Evolutionary conservation across 1,140 invertebrate species (phyloP).

Genomic region (Parasteatoda tepidariorum): DNA sequence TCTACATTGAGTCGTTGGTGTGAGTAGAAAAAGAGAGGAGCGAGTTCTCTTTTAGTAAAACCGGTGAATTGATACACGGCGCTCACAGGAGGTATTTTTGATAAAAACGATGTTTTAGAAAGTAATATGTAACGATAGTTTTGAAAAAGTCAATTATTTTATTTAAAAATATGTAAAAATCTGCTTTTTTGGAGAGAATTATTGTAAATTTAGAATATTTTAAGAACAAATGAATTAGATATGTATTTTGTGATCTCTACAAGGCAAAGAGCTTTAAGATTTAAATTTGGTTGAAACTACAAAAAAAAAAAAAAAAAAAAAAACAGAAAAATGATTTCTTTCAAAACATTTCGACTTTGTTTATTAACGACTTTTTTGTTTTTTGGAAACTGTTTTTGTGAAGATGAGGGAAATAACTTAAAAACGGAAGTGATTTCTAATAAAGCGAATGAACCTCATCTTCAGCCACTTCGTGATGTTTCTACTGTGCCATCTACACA

Average conservation of each 20-base stretch:
- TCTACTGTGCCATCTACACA: not conserved
- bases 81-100: not conserved
- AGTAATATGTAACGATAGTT: not conserved
- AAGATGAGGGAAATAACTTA: not conserved
- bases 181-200: too few species aligned
- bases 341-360: too few species aligned
- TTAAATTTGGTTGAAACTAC: too few species aligned
- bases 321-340: too few species aligned
- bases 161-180: too few species aligned
- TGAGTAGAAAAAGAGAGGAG: not conserved
- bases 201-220: too few species aligned
- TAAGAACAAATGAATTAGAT: too few species aligned
- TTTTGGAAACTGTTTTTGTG: too few species aligned
- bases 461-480: not conserved
- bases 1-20: slow-evolving; percentile 40
- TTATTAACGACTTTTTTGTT: too few species aligned
- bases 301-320: too few species aligned
- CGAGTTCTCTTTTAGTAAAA: not conserved
- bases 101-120: not conserved
- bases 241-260: too few species aligned
- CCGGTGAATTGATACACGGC: not conserved
- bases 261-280: too few species aligned
- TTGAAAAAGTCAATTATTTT: not conserved
- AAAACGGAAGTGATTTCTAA: not conserved
- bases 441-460: not conserved